Percentiles rank a stretch among this genome's conserved stretches.
Evolutionary conservation across 2,113 vertebrate species (phyloP).

Genomic region (Cervus canadensis): DNA sequence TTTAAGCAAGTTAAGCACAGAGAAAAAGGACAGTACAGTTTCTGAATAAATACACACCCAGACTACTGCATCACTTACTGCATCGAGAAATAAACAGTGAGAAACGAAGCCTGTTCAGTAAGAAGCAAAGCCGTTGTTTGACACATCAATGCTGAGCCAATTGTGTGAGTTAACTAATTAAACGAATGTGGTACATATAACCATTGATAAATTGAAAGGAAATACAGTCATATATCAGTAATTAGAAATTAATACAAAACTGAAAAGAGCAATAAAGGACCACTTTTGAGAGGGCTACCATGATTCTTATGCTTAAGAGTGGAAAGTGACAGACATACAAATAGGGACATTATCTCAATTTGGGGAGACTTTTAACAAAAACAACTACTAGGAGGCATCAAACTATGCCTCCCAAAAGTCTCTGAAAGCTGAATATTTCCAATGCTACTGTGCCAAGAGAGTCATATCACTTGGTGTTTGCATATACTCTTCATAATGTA

Average conservation of each 20-base stretch:
- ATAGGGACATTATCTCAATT: background rate
- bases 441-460: background rate
- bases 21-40: slow-evolving; percentile 57
- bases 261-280: slow-evolving; percentile 25
- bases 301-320: slow-evolving; percentile 45
- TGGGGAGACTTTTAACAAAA: background rate
- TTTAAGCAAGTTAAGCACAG: slow-evolving; percentile 64
- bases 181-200: background rate
- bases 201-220: background rate
- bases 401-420: slow-evolving; percentile 10
- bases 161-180: slow-evolving; percentile 31
- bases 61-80: background rate
- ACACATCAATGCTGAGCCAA: slow-evolving; percentile 14
- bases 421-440: background rate
- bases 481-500: background rate
- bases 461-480: slow-evolving; percentile 34
- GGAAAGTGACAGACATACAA: slow-evolving; percentile 36
- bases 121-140: slow-evolving; percentile 53
- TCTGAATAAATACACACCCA: slow-evolving; percentile 44
- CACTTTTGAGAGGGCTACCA: background rate
- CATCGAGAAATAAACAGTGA: slow-evolving; percentile 26
- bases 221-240: background rate
- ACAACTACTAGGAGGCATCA: background rate
- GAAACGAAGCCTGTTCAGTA: background rate
- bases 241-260: slow-evolving; percentile 44